Evolutionary conservation across 2,113 vertebrate species (phyloP).

Genomic region (Kryptolebias marmoratus): DNA sequence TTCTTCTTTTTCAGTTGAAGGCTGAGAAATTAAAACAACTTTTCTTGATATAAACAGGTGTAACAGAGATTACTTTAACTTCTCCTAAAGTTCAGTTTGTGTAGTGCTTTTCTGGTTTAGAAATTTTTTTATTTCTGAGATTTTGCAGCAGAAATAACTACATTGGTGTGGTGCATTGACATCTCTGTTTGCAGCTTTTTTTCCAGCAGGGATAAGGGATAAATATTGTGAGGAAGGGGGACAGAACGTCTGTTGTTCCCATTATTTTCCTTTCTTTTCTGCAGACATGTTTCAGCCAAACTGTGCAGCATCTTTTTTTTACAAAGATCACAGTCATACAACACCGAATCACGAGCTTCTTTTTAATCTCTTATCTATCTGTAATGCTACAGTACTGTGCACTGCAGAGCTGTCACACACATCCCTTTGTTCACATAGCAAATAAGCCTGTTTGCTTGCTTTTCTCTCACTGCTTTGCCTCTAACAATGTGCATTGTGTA

Average conservation of each 20-base stretch:
- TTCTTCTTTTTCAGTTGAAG: no score
- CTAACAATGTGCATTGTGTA: slow-evolving; percentile 51
- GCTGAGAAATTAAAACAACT: no score
- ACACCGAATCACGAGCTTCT: slow-evolving; percentile 22
- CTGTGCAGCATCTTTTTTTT: slow-evolving; percentile 13
- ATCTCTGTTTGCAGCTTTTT: slow-evolving; percentile 11
- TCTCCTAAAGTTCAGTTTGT: neutral
- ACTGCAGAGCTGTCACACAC: slow-evolving; percentile 42
- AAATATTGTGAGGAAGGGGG: neutral
- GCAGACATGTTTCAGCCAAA: slow-evolving; percentile 38
- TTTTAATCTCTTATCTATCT: slow-evolving; percentile 48
- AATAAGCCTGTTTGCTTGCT: slow-evolving; percentile 58
- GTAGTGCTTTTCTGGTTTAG: neutral
- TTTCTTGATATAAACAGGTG: no score
- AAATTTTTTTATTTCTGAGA: neutral
- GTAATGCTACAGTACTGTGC: slow-evolving; percentile 45
- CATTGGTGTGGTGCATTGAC: neutral
- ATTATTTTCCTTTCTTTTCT: slow-evolving; percentile 38
- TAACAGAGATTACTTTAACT: no score
- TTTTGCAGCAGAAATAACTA: neutral
- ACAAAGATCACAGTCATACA: slow-evolving; percentile 48
- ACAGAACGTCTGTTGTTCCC: neutral
- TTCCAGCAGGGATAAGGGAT: neutral
- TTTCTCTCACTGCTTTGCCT: slow-evolving; percentile 29
- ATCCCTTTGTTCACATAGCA: slow-evolving; percentile 57